phyloP scores from a whole-genome alignment of 2,888 invertebrate species.

The Pecten maximus region DNA sequence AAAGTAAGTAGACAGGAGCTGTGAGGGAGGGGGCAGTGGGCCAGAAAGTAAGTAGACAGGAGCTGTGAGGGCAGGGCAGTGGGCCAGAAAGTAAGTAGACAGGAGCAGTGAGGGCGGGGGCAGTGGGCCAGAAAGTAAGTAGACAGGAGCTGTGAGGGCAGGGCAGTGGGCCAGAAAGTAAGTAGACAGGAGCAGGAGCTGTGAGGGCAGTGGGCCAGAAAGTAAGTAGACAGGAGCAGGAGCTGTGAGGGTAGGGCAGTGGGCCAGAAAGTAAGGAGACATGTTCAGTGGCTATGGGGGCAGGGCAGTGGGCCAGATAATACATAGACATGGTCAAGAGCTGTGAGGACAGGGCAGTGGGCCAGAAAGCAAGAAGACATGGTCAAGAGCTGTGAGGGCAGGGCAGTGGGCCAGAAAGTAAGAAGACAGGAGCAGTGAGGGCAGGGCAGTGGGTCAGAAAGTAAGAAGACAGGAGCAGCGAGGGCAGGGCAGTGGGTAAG shows the following conservation, averaged over 20 bases:
- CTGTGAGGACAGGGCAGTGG: no score
- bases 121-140: conserved; percentile 91
- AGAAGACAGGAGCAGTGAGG: conserved; percentile 73
- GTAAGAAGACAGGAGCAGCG: conserved; percentile 91
- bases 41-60: conserved; percentile 83
- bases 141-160: conserved; percentile 89
- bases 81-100: conserved; percentile 48
- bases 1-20: conserved; percentile 39
- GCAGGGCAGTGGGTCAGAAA: conserved; percentile 84
- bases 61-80: conserved; percentile 86
- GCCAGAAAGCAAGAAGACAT: conserved; percentile 78
- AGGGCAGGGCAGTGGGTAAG: conserved; percentile 82
- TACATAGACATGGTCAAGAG: conserved; percentile 78
- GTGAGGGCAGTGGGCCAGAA: conserved; percentile 90
- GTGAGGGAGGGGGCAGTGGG: no score
- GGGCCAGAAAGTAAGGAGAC: conserved; percentile 74
- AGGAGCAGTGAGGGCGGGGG: conserved; percentile 55
- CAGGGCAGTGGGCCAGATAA: no score
- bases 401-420: conserved; percentile 54
- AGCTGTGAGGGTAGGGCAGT: conserved; percentile 91
- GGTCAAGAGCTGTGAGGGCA: conserved; percentile 89
- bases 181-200: conserved; percentile 90
- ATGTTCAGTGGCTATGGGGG: no score
- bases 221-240: conserved; percentile 87
- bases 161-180: conserved; percentile 83